A percentile compares a stretch with the other conserved stretches of the same genome.
Evolutionary conservation across 2,888 invertebrate genomes (phyloP).

Genomic region (Zygaena filipendulae): DNA sequence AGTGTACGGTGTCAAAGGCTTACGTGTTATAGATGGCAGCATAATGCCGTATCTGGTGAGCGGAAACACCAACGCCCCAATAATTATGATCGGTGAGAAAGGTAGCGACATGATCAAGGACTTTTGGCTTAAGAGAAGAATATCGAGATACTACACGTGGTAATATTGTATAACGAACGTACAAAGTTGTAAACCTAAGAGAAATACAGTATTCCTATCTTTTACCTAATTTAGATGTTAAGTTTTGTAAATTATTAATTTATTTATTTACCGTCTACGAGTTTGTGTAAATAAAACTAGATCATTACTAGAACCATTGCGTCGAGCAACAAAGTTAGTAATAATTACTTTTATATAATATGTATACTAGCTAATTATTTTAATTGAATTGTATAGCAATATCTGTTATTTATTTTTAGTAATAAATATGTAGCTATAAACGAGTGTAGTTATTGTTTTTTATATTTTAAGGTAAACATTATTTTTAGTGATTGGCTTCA

Average conservation of each 20-base stretch:
- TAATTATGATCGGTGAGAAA: constrained; percentile 92
- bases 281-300: too few species aligned
- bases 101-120: constrained; percentile 89
- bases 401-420: too few species aligned
- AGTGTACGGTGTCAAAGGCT: constrained; percentile 82
- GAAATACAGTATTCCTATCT: constrained; percentile 19
- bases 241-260: constrained; percentile 10
- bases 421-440: too few species aligned
- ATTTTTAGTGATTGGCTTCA: too few species aligned
- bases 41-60: constrained; percentile 89
- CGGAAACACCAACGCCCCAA: constrained; percentile 88
- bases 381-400: too few species aligned
- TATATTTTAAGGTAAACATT: too few species aligned
- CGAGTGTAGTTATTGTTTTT: too few species aligned
- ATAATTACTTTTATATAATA: too few species aligned
- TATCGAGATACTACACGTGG: constrained; percentile 48
- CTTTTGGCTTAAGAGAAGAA: constrained; percentile 76
- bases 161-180: constrained; percentile 18
- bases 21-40: constrained; percentile 86
- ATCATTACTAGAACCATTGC: too few species aligned
- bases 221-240: constrained; percentile 3
- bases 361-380: too few species aligned
- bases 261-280: constrained; percentile 15
- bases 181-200: constrained; percentile 21
- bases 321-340: too few species aligned